Conservation (phyloP, 2,797 vertebrate species). For the Lagodon rhomboides region DNA sequence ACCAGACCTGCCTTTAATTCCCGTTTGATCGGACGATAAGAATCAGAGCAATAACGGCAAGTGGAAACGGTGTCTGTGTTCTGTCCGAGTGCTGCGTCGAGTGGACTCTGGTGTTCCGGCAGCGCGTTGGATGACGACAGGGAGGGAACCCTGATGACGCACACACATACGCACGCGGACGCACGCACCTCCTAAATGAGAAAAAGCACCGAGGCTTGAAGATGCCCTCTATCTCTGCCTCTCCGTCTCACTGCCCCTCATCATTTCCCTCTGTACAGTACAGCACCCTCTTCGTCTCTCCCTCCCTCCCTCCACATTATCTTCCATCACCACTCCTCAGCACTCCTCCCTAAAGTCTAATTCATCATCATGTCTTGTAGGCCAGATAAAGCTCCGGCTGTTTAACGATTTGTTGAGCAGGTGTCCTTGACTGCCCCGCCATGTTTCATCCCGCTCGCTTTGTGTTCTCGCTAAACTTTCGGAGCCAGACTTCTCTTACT, state of each 20-base stretch:
- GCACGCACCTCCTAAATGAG: conserved; percentile 57
- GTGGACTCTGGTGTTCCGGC: conserved; percentile 42
- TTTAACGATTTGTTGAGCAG: conserved; percentile 60
- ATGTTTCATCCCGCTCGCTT: conserved; percentile 2
- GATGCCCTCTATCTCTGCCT: conserved; percentile 66
- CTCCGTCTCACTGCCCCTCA: conserved; percentile 32
- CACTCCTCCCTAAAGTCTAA: conserved; percentile 44
- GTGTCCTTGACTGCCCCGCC: conserved; percentile 63
- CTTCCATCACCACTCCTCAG: conserved; percentile 49
- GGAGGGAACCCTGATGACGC: conserved; percentile 64
- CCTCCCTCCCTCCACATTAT: conserved; percentile 24
- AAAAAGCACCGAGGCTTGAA: conserved; percentile 76
- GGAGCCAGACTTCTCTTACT: conserved; percentile 22
- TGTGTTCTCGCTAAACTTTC: conserved; percentile 44
- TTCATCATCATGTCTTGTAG: conserved; percentile 70
- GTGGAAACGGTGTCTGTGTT: conserved; percentile 43
- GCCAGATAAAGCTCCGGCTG: conserved; percentile 57
- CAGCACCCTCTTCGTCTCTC: conserved; percentile 36
- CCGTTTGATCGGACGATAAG: conserved; percentile 15
- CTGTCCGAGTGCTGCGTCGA: conserved; percentile 24
- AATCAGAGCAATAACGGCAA: neutral
- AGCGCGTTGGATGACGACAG: conserved; percentile 27
- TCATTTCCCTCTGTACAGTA: conserved; percentile 41
- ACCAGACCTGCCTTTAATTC: conserved; percentile 45
- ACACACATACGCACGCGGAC: conserved; percentile 8